phyloP scores from a whole-genome alignment of 1,140 invertebrate species.

The Neodiprion virginianus region DNA sequence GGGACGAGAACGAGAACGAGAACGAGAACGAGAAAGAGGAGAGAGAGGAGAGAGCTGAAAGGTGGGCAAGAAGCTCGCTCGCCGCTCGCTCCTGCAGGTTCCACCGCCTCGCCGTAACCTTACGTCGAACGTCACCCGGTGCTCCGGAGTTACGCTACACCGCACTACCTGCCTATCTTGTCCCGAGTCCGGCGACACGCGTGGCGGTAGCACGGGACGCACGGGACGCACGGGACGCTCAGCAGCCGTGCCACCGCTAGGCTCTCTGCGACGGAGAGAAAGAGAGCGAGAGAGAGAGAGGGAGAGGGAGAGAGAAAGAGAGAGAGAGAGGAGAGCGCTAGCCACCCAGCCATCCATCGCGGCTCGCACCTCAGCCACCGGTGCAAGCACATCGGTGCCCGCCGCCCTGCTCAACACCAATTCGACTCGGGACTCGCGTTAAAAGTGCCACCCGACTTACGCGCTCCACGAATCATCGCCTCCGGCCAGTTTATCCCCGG shows the following conservation, averaged over 20 bases:
- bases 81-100: not conserved
- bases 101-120: not conserved
- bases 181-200: not conserved
- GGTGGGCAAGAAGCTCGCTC: not conserved
- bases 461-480: conserved; percentile 37
- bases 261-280: not conserved
- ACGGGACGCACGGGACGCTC: conserved; percentile 11
- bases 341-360: conserved; percentile 34
- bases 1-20: conserved; percentile 28
- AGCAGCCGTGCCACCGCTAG: conserved; percentile 13
- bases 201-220: not conserved
- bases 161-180: conserved; percentile 30
- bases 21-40: too few relatives aligned
- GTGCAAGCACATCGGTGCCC: conserved; percentile 25
- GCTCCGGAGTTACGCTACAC: conserved; percentile 19
- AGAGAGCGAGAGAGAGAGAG: conserved; percentile 9
- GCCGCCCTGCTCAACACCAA: conserved; percentile 43
- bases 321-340: conserved; percentile 7
- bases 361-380: conserved; percentile 27
- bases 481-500: conserved; percentile 55
- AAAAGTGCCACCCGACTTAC: conserved; percentile 13
- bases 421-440: conserved; percentile 35
- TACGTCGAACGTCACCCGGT: conserved; percentile 2
- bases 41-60: not conserved
- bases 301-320: not conserved